phyloP scores from a whole-genome alignment of 1,140 invertebrate species.

The Apis florea region DNA sequence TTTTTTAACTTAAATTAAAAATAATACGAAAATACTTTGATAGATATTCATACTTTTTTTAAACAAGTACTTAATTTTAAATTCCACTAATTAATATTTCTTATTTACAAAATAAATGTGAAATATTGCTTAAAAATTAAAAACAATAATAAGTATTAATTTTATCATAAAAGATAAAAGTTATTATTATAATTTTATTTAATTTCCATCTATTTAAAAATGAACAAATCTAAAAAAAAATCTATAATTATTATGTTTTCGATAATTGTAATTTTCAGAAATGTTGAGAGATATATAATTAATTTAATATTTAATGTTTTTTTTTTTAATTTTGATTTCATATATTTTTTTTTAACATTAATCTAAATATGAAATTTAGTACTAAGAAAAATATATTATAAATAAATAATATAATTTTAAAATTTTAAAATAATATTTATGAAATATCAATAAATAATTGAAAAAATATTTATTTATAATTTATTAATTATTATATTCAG shows the following conservation, averaged over 20 bases:
- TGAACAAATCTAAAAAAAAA: neutral
- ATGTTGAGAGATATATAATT: neutral
- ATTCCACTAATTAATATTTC: neutral
- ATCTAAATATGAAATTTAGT: neutral
- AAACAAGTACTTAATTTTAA: neutral
- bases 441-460: neutral
- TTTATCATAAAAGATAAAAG: neutral
- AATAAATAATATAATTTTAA: constrained; percentile 20
- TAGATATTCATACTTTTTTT: neutral
- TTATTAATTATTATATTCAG: neutral
- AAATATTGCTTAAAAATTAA: neutral
- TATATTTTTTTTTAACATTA: neutral
- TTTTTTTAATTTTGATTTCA: neutral
- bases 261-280: neutral
- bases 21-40: neutral
- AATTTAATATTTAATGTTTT: neutral
- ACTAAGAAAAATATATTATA: neutral
- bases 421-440: neutral
- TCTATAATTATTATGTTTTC: constrained; percentile 11
- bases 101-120: constrained; percentile 33
- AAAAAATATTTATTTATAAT: neutral
- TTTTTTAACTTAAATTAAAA: neutral
- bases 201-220: neutral
- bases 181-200: neutral
- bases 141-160: neutral